Evolutionary conservation across 64 coral and sea anemone species (phyloP).

Genomic region (Pachyseris speciosa): DNA sequence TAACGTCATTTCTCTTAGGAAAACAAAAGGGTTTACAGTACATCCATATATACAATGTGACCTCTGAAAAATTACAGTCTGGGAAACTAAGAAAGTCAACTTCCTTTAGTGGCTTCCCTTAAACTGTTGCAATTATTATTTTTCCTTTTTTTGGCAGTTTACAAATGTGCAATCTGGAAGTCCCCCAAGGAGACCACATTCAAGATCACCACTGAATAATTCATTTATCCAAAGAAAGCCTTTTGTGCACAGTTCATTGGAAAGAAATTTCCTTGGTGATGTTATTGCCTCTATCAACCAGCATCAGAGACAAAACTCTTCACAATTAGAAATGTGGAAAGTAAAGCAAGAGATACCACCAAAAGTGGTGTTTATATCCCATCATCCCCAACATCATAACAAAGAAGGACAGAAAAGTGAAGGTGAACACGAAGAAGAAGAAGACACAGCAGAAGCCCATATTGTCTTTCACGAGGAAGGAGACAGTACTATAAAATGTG

Average conservation of each 20-base stretch:
- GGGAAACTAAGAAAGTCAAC: too few species aligned
- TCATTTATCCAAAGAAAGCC: neutral
- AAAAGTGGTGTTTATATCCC: neutral
- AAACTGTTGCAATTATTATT: neutral
- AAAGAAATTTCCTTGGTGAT: slow-evolving; percentile 4
- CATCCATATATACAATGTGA: too few species aligned
- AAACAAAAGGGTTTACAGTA: too few species aligned
- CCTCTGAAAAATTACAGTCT: too few species aligned
- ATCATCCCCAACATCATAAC: neutral
- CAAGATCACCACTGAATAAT: neutral
- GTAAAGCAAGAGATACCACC: neutral
- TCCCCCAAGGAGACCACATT: neutral
- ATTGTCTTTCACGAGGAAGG: neutral
- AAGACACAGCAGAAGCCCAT: neutral
- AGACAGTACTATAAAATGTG: neutral
- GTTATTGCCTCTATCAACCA: neutral
- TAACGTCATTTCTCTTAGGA: too few species aligned
- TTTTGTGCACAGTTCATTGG: neutral
- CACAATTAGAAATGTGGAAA: neutral
- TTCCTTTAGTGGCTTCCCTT: neutral
- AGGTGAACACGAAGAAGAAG: neutral
- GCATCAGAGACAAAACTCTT: neutral
- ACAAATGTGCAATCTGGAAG: neutral
- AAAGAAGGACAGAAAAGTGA: neutral
- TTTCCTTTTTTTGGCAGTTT: neutral